Evolutionary conservation across 2,113 vertebrate species (phyloP).

Genomic region (Verasper variegatus): DNA sequence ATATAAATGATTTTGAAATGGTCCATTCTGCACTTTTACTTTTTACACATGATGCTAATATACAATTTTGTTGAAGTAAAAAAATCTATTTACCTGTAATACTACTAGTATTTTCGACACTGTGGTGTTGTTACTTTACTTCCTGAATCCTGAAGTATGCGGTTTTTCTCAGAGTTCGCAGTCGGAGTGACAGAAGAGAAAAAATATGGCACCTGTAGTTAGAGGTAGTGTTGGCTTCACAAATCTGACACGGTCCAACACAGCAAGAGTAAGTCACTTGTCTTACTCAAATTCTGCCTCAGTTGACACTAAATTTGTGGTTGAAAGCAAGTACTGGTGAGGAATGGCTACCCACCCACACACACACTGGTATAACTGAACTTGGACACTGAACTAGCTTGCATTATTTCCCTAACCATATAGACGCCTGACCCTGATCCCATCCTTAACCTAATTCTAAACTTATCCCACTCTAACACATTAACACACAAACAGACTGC

Average conservation of each 20-base stretch:
- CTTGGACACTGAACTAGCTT: neutral
- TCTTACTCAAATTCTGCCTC: slow-evolving; percentile 4
- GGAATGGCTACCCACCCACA: slow-evolving; percentile 24
- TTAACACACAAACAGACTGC: slow-evolving; percentile 54
- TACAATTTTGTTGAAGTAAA: too few species aligned
- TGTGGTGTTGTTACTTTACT: neutral
- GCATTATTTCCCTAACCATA: slow-evolving; percentile 5
- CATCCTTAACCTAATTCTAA: slow-evolving; percentile 23
- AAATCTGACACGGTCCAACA: neutral
- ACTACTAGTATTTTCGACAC: neutral
- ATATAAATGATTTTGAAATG: too few species aligned
- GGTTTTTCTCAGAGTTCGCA: slow-evolving; percentile 60
- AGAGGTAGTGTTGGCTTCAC: neutral
- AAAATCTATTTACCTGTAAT: too few species aligned
- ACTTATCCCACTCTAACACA: slow-evolving; percentile 37
- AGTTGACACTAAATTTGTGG: neutral
- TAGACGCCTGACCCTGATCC: neutral
- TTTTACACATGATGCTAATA: too few species aligned
- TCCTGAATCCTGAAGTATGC: slow-evolving; percentile 43
- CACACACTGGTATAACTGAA: neutral
- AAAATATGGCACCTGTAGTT: too few species aligned
- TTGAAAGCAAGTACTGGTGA: neutral
- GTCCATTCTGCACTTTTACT: too few species aligned
- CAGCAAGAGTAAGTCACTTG: neutral
- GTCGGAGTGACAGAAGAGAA: neutral